Evolutionary conservation across 1,140 invertebrate genomes (phyloP).

Genomic region (Cotesia vestalis): DNA sequence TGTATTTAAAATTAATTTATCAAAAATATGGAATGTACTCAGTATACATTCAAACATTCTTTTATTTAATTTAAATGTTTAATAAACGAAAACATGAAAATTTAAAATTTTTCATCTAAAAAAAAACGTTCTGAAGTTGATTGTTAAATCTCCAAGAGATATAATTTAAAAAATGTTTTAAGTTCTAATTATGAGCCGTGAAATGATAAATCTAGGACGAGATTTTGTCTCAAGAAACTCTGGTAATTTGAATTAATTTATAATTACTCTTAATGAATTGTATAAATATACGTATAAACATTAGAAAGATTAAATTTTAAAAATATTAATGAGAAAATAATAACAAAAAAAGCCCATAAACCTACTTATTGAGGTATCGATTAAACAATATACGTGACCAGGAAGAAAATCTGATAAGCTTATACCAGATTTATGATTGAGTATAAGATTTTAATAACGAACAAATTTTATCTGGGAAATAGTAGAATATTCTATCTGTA

Average conservation of each 20-base stretch:
- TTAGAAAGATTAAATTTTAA: too few species aligned
- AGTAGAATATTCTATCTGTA: not conserved
- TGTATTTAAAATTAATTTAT: too few species aligned
- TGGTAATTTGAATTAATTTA: conserved; percentile 41
- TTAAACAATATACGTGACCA: conserved; percentile 5
- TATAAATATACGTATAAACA: too few species aligned
- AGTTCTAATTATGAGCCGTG: conserved; percentile 37
- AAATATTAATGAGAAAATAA: not conserved
- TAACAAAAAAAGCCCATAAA: not conserved
- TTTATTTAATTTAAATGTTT: too few species aligned
- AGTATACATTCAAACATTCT: too few species aligned
- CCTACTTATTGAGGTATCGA: too few species aligned
- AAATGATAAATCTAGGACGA: conserved; percentile 44
- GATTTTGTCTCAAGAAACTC: conserved; percentile 43
- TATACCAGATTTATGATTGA: not conserved
- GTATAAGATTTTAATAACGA: too few species aligned
- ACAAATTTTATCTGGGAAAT: conserved; percentile 1
- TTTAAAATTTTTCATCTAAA: too few species aligned
- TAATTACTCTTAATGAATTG: not conserved
- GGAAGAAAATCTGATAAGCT: conserved; percentile 20
- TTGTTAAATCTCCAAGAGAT: not conserved
- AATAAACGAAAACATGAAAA: too few species aligned
- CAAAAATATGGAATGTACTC: too few species aligned
- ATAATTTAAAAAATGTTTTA: not conserved
- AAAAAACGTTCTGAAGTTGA: too few species aligned